Base-by-base conservation (phyloP, 2,888 invertebrate genomes). In the Aphidoletes aphidimyza region DNA sequence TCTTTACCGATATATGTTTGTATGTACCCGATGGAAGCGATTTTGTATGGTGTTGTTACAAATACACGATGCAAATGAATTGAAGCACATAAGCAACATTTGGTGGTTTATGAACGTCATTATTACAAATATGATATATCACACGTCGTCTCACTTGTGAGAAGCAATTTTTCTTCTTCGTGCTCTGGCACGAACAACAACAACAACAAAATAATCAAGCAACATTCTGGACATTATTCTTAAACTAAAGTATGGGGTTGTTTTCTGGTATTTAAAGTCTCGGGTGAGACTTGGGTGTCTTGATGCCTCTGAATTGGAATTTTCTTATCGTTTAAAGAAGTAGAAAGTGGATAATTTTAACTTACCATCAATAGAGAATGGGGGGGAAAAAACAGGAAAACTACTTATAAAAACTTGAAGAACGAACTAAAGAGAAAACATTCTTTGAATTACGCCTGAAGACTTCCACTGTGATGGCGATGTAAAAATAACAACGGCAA, bases 61-160 rank as follows among this genome's bases (percentile, higher is more conserved):
- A 5, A 47, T 17, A 47, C 54, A 42, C 54, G 11, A 54, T 54
- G 54, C 54, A 54, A 54, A 54, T 54, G 54, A 54, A 54, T 54
- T 54, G 54, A 14, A 5, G 54, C 14, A 54, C 54, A 54, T 54
- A 5, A 54, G 54, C 54, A 54, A 54, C 54, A 54, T 54, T 54
- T 26, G 54, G 54, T 54, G 54, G 22, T 26, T 54, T 54, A 54
- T 54, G 54, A 54, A 26, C 54, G 54, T 54, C 54, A 54, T 54
- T 54, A 54, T 26, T n/a, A 54, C 26, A 54, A 54, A 54, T 54
- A 54, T 54, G 54, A 54, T 54, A 22, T 26, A 54, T 26, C 22
- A 54, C 22, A 54, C 54, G 47, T 47, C 47, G 19, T 47, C 17
- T 19, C 47, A 54, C 26, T 22, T 54, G 54, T 54, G 54, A 54